Conservation (phyloP, 2,888 invertebrate species). For the Netelia virgata region DNA sequence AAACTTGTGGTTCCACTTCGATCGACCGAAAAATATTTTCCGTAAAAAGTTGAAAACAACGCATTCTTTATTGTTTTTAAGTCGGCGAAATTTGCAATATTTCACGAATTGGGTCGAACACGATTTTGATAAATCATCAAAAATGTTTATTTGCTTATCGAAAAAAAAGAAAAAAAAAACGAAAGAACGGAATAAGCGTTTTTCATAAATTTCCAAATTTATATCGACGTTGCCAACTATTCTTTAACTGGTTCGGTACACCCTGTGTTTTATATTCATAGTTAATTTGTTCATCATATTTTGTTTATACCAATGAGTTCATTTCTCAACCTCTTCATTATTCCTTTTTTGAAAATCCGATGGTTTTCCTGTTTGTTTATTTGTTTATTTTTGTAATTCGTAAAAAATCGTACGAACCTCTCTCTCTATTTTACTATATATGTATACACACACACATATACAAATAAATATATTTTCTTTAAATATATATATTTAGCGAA, state of each 20-base stretch:
- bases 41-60: no score
- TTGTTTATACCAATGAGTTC: constrained; percentile 24
- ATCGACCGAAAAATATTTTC: not conserved
- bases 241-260: not conserved
- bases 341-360: constrained; percentile 27
- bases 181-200: not conserved
- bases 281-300: not conserved
- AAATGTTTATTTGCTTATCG: not conserved
- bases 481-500: constrained; percentile 10
- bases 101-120: not conserved
- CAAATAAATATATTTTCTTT: not conserved
- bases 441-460: not conserved
- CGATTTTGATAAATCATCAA: not conserved
- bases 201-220: not conserved
- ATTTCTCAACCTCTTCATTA: constrained; percentile 47
- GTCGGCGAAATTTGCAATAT: not conserved
- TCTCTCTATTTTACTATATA: not conserved
- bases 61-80: not conserved
- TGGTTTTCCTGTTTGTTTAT: not conserved
- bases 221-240: not conserved
- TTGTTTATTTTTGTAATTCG: not conserved
- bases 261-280: not conserved
- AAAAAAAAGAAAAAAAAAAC: not conserved
- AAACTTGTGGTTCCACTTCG: not conserved
- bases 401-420: constrained; percentile 2